Conservation (phyloP, 2,113 vertebrate species). For the Eudorcas thomsonii region DNA sequence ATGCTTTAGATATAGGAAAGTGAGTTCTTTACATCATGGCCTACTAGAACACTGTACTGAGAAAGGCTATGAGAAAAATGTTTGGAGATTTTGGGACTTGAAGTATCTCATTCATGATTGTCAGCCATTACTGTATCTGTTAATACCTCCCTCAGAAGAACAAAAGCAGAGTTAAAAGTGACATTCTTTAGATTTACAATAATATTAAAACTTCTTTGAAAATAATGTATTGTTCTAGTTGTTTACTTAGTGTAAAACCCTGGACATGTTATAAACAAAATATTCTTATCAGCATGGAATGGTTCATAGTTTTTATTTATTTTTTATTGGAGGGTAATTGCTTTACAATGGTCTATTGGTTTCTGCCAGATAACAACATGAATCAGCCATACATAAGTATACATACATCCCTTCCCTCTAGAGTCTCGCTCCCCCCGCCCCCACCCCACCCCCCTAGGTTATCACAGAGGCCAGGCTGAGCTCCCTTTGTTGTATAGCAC, state of each 20-base stretch:
- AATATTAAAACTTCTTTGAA: not conserved
- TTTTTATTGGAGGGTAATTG: not conserved
- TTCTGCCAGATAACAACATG: not conserved
- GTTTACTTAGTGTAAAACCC: not conserved
- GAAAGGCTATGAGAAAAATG: not conserved
- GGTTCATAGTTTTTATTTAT: not conserved
- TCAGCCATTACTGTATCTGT: not conserved
- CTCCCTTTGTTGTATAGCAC: not conserved
- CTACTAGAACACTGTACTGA: not conserved
- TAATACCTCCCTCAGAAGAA: not conserved
- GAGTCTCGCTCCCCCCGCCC: not conserved
- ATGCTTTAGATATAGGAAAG: not conserved
- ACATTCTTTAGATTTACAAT: not conserved
- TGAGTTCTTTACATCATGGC: not conserved
- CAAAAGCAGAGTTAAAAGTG: not conserved
- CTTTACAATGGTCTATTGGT: not conserved
- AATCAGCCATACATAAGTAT: not conserved
- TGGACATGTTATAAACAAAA: not conserved
- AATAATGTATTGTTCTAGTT: not conserved
- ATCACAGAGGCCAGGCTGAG: not conserved
- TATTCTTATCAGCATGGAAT: not conserved
- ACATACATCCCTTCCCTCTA: not conserved
- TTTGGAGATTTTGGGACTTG: not conserved
- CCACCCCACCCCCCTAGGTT: not conserved
- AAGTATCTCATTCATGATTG: not conserved